These are phyloP conservation scores for Cactoblastis cactorum DNA, from an alignment of 2,888 invertebrate genomes.

Conservation along the genomic window DNA sequence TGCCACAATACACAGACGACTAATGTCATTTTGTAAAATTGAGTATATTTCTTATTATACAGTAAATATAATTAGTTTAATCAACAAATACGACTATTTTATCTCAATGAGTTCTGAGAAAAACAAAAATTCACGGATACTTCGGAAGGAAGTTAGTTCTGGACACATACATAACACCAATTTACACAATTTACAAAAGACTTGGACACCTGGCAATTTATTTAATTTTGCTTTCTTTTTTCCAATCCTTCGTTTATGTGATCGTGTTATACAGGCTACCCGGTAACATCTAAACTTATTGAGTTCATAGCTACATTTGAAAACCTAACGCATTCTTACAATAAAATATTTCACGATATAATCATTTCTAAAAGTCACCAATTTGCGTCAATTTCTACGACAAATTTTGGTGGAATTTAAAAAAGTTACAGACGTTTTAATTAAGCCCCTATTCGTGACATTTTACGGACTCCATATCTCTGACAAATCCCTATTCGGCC, in stretches of 20 bases:
- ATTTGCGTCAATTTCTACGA: neutral
- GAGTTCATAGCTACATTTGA: slow-evolving; percentile 10
- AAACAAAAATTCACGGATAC: no score
- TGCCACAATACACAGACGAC: no score
- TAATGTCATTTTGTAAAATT: no score
- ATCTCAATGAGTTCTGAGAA: no score
- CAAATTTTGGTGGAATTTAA: neutral
- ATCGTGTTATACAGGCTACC: slow-evolving; percentile 8
- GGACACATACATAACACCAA: no score
- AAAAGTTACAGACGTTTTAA: neutral
- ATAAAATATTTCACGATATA: slow-evolving; percentile 21
- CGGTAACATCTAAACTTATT: slow-evolving; percentile 17
- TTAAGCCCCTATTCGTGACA: slow-evolving; percentile 27
- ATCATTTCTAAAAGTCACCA: slow-evolving; percentile 34
- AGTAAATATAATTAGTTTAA: no score
- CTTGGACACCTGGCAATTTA: no score
- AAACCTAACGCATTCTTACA: slow-evolving; percentile 37
- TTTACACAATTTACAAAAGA: no score
- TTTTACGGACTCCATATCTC: slow-evolving; percentile 21
- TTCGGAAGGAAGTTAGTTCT: no score
- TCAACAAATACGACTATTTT: no score
- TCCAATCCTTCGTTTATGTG: neutral
- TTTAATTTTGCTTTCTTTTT: no score
- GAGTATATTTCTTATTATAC: no score
- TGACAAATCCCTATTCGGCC: slow-evolving; percentile 16